Conservation (phyloP, 2,113 vertebrate species). For the Strigops habroptila region DNA sequence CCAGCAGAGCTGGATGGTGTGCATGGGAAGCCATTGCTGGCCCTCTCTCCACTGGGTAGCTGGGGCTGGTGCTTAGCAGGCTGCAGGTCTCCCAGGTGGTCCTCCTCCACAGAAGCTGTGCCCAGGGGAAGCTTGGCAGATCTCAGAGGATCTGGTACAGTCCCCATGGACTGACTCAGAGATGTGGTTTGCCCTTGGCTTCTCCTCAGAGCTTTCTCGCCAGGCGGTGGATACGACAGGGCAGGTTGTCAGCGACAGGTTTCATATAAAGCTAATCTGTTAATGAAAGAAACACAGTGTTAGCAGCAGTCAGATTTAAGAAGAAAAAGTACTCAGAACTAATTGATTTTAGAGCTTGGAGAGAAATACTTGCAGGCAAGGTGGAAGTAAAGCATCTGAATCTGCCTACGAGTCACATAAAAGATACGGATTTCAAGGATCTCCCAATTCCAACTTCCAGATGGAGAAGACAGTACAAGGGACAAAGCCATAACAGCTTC, state of each 20-base stretch:
- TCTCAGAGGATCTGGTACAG: slow-evolving; percentile 88
- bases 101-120: slow-evolving; percentile 71
- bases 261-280: slow-evolving; percentile 40
- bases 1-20: background rate
- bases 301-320: background rate
- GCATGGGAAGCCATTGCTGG: slow-evolving; percentile 63
- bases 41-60: slow-evolving; percentile 13
- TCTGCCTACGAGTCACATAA: background rate
- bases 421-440: background rate
- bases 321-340: background rate
- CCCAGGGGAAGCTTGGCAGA: slow-evolving; percentile 81
- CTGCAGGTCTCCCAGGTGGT: slow-evolving; percentile 69
- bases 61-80: slow-evolving; percentile 64
- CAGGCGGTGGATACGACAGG: background rate
- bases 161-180: slow-evolving; percentile 76
- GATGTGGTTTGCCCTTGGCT: background rate
- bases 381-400: background rate
- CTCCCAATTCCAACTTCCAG: background rate
- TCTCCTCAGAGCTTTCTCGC: background rate
- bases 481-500: background rate
- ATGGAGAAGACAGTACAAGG: background rate
- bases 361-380: background rate
- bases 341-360: background rate
- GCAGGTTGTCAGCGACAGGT: background rate
- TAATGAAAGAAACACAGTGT: slow-evolving; percentile 54